A percentile compares a stretch with the other conserved stretches of the same genome.
Evolutionary conservation across 2,797 vertebrate species (phyloP).

Genomic region (Eidolon dupreanum): DNA sequence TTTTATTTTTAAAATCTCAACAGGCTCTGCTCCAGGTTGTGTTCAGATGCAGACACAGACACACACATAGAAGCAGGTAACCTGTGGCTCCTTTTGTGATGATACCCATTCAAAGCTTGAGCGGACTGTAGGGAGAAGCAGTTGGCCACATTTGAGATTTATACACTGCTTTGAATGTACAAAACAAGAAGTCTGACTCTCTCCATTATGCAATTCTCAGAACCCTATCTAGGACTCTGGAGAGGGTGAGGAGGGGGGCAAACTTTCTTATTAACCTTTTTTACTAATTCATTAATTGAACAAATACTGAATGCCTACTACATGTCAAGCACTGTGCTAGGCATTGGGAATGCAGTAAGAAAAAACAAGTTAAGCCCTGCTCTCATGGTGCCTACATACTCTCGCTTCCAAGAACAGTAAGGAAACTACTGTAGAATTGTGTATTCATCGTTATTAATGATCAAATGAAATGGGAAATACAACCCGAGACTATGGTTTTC

Average conservation of each 20-base stretch:
- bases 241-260: neutral
- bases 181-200: neutral
- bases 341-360: neutral
- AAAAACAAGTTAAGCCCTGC: neutral
- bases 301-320: no score
- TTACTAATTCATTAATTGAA: neutral
- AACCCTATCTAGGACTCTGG: neutral
- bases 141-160: neutral
- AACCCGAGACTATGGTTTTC: neutral
- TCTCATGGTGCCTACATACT: rapidly evolving
- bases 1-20: neutral
- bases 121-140: neutral
- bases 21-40: neutral
- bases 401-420: neutral
- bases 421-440: no score
- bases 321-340: neutral
- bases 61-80: neutral
- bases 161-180: neutral
- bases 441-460: neutral
- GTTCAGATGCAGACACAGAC: neutral
- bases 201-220: neutral
- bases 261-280: neutral
- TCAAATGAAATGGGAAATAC: neutral
- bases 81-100: neutral
- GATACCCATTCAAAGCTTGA: neutral